Evolutionary conservation across 2,888 invertebrate genomes (phyloP).

Genomic region (Dasypolia templi): DNA sequence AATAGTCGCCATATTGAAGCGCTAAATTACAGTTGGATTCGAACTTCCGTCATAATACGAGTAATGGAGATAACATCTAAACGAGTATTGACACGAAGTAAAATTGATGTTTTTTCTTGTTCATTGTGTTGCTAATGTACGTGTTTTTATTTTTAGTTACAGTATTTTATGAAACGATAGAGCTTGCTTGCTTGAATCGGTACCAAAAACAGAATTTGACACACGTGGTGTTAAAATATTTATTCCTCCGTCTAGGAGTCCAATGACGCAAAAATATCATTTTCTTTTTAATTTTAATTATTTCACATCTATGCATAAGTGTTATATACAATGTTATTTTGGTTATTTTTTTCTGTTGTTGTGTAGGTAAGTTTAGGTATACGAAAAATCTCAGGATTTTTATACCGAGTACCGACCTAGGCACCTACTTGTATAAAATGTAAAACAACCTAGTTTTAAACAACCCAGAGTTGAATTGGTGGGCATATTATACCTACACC

Average conservation of each 20-base stretch:
- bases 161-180: not conserved
- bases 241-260: not conserved
- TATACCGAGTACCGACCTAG: too few species aligned
- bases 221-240: not conserved
- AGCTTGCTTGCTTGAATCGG: not conserved
- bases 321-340: not conserved
- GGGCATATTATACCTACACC: too few species aligned
- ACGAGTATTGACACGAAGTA: slow-evolving; percentile 6
- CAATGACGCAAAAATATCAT: not conserved
- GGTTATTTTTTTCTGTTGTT: not conserved
- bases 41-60: slow-evolving; percentile 26
- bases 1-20: slow-evolving; percentile 31
- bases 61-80: slow-evolving; percentile 35
- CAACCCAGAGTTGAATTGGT: too few species aligned
- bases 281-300: not conserved
- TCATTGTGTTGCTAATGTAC: not conserved
- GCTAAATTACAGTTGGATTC: slow-evolving; percentile 46
- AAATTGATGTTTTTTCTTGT: slow-evolving; percentile 1
- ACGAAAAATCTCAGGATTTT: not conserved
- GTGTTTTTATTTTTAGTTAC: not conserved
- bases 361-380: not conserved
- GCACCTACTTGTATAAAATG: too few species aligned
- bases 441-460: too few species aligned
- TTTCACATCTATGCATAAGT: too few species aligned
- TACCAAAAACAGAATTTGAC: not conserved